Base-by-base conservation (phyloP, 1,140 invertebrate species). In the Drosophila auraria region DNA sequence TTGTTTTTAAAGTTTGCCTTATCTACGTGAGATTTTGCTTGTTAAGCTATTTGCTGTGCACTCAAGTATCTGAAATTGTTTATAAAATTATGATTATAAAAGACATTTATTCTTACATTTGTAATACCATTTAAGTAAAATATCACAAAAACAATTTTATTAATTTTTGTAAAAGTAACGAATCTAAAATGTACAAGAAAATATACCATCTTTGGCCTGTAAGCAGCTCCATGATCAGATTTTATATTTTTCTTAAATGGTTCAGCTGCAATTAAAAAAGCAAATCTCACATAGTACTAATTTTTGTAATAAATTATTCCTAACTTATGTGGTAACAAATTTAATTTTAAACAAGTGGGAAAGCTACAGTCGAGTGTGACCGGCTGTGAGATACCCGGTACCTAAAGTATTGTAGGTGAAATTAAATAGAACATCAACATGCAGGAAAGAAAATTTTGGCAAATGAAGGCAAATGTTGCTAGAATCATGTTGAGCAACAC, bases 261-360 rank as follows among this genome's bases (percentile, higher is more conserved):
- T 56, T 12, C n/a, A 36, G 30, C 33, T 69, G 71, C 62, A 61
- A 63, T 38, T 25, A 59, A 20, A 58, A 49, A 69, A 54, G 36
- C 59, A 36, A 83, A 83, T 86, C 82, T 86, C 79, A 82, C 68
- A 76, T 58, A 66, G 75, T 72, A 82, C 23, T 82, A 86, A 80
- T 77, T 76, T 87, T 87, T 86, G 64, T 87, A 87, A 86, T 82
- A 86, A 73, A 86, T 77, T 80, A 77, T 87, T 86, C 54, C 73
- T 82, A 76, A 87, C 68, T 50, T 78, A 80, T 65, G 17, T 54
- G 51, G 27, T 54, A 36, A 36, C 12, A 20, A 14, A 36, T 56
- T 56, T 23, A 5, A 15, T 38, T 15, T 56, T 36, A 6, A 15
- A 5, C 1, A 51, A 25, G 1, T 36, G 20, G 20, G 20, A 20